phyloP scores from a whole-genome alignment of 2,797 vertebrate species.

The Enoplosus armatus region DNA sequence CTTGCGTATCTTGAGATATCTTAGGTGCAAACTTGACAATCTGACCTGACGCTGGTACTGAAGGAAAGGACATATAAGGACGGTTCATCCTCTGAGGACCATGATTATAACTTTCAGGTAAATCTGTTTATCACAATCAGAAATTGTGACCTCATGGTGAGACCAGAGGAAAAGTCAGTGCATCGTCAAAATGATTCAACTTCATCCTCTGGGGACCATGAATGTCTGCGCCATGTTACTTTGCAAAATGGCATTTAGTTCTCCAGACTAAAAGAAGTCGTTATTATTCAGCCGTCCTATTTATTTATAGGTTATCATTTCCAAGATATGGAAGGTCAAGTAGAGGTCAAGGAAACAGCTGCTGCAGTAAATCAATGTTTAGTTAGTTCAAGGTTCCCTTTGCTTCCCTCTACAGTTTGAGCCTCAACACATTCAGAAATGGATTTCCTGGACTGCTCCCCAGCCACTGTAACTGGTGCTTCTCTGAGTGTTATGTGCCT shows the following conservation, averaged over 20 bases:
- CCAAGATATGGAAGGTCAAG: not conserved
- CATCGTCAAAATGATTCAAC: not conserved
- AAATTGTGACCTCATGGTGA: not conserved
- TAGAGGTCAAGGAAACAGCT: slow-evolving; percentile 16
- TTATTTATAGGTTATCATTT: not conserved
- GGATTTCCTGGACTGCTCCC: slow-evolving; percentile 32
- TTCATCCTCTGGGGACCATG: not conserved
- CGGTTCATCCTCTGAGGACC: not conserved
- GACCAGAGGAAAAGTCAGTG: not conserved
- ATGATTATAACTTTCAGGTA: not conserved
- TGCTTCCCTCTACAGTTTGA: not conserved
- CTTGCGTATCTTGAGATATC: not conserved
- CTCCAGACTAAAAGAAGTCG: not conserved
- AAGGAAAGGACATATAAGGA: not conserved
- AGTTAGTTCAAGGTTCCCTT: not conserved
- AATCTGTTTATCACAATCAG: too few relatives aligned
- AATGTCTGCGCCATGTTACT: not conserved
- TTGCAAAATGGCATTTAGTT: not conserved
- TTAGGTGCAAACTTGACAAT: not conserved
- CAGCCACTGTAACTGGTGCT: slow-evolving; percentile 13
- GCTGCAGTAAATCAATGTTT: not conserved
- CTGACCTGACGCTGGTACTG: not conserved
- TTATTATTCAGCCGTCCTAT: not conserved
- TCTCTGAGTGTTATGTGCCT: slow-evolving; percentile 30
- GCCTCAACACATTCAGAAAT: slow-evolving; percentile 9